phyloP scores from a whole-genome alignment of 2,113 vertebrate genomes.

The Zapornia atra region DNA sequence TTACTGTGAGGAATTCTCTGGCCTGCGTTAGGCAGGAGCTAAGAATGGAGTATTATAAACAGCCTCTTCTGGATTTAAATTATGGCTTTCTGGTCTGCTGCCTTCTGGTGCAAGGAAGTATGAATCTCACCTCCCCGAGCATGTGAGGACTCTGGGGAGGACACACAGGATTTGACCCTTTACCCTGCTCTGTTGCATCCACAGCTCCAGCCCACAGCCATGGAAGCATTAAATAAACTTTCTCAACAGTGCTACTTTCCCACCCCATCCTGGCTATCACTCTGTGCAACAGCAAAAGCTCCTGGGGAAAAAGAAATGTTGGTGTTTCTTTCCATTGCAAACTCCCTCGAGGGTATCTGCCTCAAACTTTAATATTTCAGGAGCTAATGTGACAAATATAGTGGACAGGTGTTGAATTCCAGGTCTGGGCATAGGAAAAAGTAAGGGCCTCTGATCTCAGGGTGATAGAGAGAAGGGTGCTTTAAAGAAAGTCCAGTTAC shows the following conservation, averaged over 20 bases:
- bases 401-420: not conserved
- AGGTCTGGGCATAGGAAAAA: not conserved
- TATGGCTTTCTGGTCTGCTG: not conserved
- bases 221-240: not conserved
- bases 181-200: not conserved
- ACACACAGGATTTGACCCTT: not conserved
- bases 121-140: not conserved
- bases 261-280: not conserved
- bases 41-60: not conserved
- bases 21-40: not conserved
- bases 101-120: not conserved
- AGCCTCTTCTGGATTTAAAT: not conserved
- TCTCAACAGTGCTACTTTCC: not conserved
- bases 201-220: not conserved
- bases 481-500: not conserved
- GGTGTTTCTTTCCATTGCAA: not conserved
- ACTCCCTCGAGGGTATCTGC: not conserved
- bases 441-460: not conserved
- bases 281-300: not conserved
- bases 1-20: not conserved
- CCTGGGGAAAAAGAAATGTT: not conserved
- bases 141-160: not conserved
- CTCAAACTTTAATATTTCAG: not conserved
- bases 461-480: not conserved
- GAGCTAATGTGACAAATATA: fast-evolving